Base-by-base conservation (phyloP, 2,888 invertebrate species). In the Cheilosia variabilis region DNA sequence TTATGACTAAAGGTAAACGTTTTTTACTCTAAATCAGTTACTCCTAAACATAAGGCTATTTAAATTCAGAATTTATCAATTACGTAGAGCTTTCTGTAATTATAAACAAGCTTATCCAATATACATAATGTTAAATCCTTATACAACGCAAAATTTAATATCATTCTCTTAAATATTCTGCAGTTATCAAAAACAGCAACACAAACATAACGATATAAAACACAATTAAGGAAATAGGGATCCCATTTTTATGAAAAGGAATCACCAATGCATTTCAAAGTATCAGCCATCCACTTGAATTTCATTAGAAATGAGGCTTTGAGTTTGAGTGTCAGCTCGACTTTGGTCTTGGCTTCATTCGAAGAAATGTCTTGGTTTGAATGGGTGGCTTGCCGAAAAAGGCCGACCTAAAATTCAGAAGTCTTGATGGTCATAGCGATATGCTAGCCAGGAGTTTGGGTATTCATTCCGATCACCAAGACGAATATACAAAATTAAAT, bases 181-280 rank as follows among this genome's bases (percentile, higher is more conserved):
- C 7, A 31, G 7, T 6, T 7, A 1, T 37, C 17, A 68, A 41
- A 27, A 55, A n/a, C 17, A 55, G 41, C 41, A 55, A 41, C 7
- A 52, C 53, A 53, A 53, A 13, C 52, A 41, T 55, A 43, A 17
- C 43, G 43, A 45, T 6, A 24, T 24, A 17, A 43, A 55, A 41
- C 55, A 27, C 65, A 65, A 65, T 65, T 65, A 65, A 52, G 52
- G 22, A 65, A 65, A 68, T 27, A 55, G 43, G 27, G 53, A 31
- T 55, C 17, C 27, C 43, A 68, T 55, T 24, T 43, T 17, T 68
- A 53, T 55, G 45, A 68, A 68, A 55, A 19, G 5, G 17, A 43
- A 68, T 55, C 68, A 43, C 68, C 68, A 68, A 65, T 37, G 50
- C 65, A 65, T 50, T 65, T 65, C 34, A 34, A 65, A 50, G 65